phyloP scores from a whole-genome alignment of 1,140 invertebrate species.

The Hormaphis cornu region DNA sequence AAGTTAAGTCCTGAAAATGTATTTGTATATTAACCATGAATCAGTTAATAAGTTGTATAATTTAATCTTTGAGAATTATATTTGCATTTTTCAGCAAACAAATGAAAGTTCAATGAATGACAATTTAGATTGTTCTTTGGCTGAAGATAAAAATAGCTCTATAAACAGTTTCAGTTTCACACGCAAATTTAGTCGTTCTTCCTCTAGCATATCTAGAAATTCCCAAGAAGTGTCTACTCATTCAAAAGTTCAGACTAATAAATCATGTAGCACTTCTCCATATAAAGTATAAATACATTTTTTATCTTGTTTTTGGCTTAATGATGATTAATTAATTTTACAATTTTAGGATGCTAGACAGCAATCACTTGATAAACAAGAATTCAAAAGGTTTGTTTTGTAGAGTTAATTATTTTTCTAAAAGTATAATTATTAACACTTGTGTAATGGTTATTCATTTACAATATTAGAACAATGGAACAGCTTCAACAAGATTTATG shows the following conservation, averaged over 20 bases:
- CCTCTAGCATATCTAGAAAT: background rate
- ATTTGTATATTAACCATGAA: too few species aligned
- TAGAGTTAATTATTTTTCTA: too few species aligned
- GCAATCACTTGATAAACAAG: constrained; percentile 24
- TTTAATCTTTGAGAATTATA: background rate
- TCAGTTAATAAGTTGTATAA: too few species aligned
- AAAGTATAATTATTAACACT: too few species aligned
- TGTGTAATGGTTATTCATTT: background rate
- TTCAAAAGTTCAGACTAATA: background rate
- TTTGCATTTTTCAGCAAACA: background rate
- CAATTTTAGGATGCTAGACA: constrained; percentile 11
- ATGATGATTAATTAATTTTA: background rate
- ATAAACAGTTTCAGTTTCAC: background rate
- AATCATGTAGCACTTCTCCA: background rate
- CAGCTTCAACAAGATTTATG: constrained; percentile 17
- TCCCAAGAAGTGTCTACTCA: background rate
- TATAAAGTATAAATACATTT: background rate
- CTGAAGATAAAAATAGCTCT: background rate
- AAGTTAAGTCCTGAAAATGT: too few species aligned
- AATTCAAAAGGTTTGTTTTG: constrained; percentile 10
- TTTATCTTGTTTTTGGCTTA: background rate
- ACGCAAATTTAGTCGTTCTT: background rate
- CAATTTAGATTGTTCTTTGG: background rate
- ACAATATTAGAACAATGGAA: constrained; percentile 10
- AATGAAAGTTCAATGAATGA: background rate